Evolutionary conservation across 2,797 vertebrate genomes (phyloP).

Genomic region (Urocyon cinereoargenteus): DNA sequence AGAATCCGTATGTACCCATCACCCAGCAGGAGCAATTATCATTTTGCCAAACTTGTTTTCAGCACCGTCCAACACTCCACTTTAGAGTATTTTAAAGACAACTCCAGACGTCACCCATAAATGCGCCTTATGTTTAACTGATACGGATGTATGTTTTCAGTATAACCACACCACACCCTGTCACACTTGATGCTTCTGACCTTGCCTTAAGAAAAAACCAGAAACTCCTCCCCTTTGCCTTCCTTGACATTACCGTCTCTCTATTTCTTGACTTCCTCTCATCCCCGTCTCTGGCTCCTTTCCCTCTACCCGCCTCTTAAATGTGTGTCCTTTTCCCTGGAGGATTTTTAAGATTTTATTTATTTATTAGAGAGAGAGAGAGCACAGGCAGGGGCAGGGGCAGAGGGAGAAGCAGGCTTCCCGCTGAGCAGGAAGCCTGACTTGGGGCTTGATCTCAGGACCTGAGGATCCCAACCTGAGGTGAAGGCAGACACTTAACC

Average conservation of each 20-base stretch:
- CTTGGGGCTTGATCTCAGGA: too few species aligned
- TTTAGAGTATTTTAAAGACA: background rate
- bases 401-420: too few species aligned
- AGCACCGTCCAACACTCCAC: background rate
- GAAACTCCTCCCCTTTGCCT: background rate
- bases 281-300: background rate
- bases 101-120: background rate
- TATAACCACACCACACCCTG: background rate
- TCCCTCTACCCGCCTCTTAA: background rate
- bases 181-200: background rate
- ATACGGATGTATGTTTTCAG: background rate
- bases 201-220: background rate
- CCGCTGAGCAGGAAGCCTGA: too few species aligned
- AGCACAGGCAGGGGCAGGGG: too few species aligned
- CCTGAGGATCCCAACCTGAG: too few species aligned
- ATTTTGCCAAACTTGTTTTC: conserved; percentile 24
- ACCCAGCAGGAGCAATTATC: background rate
- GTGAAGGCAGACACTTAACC: too few species aligned
- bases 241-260: background rate
- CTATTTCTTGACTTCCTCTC: background rate
- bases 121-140: background rate
- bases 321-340: background rate
- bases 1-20: background rate
- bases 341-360: background rate
- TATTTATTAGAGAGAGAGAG: too few species aligned